Evolutionary conservation across 2,888 invertebrate species (phyloP).

Genomic region (Troides oblongomaculatus): DNA sequence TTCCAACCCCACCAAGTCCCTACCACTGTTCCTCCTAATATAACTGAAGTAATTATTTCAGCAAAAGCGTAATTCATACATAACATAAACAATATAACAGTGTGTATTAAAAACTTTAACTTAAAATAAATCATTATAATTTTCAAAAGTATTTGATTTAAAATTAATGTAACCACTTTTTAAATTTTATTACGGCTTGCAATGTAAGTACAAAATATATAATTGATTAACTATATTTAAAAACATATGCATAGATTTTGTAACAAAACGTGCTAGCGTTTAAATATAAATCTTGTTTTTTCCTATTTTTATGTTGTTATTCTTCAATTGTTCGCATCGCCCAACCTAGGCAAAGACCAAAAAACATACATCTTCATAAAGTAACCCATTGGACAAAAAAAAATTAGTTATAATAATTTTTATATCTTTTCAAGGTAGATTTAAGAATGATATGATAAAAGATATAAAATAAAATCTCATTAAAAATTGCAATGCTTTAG

Average conservation of each 20-base stretch:
- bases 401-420: too few species aligned
- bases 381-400: too few species aligned
- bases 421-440: too few species aligned
- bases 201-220: background rate
- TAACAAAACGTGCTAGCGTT: background rate
- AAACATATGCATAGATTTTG: background rate
- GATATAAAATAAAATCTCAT: too few species aligned
- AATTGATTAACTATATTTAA: background rate
- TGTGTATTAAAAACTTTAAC: conserved; percentile 6
- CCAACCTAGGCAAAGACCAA: too few species aligned
- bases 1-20: conserved; percentile 66
- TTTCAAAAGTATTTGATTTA: background rate
- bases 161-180: background rate
- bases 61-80: conserved; percentile 32
- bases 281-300: background rate
- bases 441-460: too few species aligned
- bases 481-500: too few species aligned
- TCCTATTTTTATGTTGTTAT: background rate
- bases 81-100: conserved; percentile 16
- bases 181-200: background rate
- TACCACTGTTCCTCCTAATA: conserved; percentile 51
- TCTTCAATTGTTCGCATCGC: background rate
- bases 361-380: too few species aligned
- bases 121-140: conserved; percentile 24
- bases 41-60: conserved; percentile 52